A percentile compares a stretch with the other conserved stretches of the same genome.
phyloP scores from a whole-genome alignment of 2,797 vertebrate genomes.

The Leptodactylus fallax region DNA sequence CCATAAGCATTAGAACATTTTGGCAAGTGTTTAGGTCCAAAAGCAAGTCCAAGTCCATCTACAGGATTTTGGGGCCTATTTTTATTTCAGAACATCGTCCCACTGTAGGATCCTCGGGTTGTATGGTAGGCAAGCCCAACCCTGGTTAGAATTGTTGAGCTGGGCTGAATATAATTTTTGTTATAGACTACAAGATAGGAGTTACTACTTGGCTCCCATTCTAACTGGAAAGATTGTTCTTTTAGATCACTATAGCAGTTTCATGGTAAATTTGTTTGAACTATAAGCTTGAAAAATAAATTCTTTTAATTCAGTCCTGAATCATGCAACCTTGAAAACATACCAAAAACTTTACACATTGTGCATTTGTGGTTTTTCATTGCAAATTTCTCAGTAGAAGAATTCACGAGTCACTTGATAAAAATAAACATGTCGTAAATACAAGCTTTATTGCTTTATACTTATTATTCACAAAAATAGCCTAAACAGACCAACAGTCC shows the following conservation, averaged over 20 bases:
- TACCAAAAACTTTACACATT: neutral
- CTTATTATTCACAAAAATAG: neutral
- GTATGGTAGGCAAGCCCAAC: too few species aligned
- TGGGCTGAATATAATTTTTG: too few species aligned
- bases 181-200: too few species aligned
- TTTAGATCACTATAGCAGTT: neutral
- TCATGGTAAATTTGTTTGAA: neutral
- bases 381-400: conserved; percentile 13
- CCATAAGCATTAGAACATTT: too few species aligned
- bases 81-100: too few species aligned
- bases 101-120: too few species aligned
- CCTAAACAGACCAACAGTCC: neutral
- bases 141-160: too few species aligned
- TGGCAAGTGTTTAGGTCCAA: too few species aligned
- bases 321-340: neutral
- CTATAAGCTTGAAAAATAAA: neutral
- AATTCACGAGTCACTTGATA: neutral
- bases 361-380: neutral
- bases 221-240: too few species aligned
- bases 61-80: too few species aligned
- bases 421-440: neutral
- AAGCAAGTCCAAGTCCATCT: too few species aligned
- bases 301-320: neutral
- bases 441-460: conserved; percentile 10
- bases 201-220: too few species aligned